Evolutionary conservation across 30 jellyfish, hydroid and myxozoan genomes (phyloP).

Genomic region (Chrysaora quinquecirrha): DNA sequence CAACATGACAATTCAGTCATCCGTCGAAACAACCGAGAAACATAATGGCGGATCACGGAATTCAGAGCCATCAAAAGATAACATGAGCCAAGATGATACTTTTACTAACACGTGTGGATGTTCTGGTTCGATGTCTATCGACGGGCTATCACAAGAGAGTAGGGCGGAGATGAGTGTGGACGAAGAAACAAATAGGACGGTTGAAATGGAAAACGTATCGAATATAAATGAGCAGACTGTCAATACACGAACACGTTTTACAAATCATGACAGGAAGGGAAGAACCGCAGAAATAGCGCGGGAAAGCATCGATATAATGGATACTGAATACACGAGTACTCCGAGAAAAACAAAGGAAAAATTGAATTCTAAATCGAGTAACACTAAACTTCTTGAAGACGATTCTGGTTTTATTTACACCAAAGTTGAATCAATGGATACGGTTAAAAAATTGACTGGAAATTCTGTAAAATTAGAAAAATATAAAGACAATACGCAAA

Average conservation of each 20-base stretch:
- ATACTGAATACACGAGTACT: conserved; percentile 59
- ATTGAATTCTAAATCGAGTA: not conserved
- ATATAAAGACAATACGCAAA: not conserved
- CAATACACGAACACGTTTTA: conserved; percentile 27
- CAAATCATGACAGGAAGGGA: conserved; percentile 50
- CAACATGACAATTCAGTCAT: not conserved
- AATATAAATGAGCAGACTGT: not conserved
- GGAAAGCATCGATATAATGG: conserved; percentile 46
- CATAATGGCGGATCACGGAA: not conserved
- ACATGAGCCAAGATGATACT: conserved; percentile 46
- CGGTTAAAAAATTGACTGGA: conserved; percentile 46
- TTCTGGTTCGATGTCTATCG: conserved; percentile 4
- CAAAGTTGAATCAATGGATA: conserved; percentile 32
- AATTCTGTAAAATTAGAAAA: conserved; percentile 47
- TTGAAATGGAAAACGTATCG: not conserved
- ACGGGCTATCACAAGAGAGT: conserved; percentile 3
- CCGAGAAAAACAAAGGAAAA: conserved; percentile 57
- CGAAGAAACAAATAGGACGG: not conserved
- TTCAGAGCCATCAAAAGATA: not conserved
- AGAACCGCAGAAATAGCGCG: conserved; percentile 32
- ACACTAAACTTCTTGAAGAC: not conserved
- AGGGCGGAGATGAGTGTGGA: not conserved
- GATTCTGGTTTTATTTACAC: conserved; percentile 63
- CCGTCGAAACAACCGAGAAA: not conserved
- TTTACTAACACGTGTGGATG: conserved; percentile 28